Evolutionary conservation across 2,888 invertebrate species (phyloP).

Genomic region (Myopa tessellatipennis): DNA sequence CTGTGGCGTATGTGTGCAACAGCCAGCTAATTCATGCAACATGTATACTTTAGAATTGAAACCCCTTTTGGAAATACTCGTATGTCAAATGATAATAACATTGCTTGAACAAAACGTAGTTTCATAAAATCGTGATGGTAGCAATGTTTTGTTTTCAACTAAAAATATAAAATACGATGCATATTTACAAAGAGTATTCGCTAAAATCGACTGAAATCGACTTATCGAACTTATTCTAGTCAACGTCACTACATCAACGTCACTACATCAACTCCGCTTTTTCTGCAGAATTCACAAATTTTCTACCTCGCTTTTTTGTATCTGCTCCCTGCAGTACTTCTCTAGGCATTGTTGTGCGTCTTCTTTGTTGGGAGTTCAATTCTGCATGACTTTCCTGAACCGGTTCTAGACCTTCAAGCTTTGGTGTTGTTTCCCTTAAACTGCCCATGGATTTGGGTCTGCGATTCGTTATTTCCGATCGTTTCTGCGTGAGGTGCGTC

Average conservation of each 20-base stretch:
- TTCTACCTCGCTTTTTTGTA: constrained; percentile 36
- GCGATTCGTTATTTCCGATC: constrained; percentile 49
- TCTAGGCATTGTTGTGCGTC: constrained; percentile 6
- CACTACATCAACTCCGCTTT: constrained; percentile 16
- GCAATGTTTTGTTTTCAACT: too few relatives aligned
- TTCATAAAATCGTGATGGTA: too few relatives aligned
- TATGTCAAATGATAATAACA: too few relatives aligned
- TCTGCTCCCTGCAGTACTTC: constrained; percentile 36
- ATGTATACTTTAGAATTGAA: too few relatives aligned
- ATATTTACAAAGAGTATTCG: background rate
- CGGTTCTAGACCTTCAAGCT: constrained; percentile 16
- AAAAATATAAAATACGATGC: background rate
- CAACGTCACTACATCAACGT: background rate
- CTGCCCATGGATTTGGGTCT: constrained; percentile 54
- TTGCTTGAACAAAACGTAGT: too few relatives aligned
- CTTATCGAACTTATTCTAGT: background rate
- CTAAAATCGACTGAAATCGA: background rate
- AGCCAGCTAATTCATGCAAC: too few relatives aligned
- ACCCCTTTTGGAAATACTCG: too few relatives aligned
- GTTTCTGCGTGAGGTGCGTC: constrained; percentile 55
- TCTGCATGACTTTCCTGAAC: constrained; percentile 27
- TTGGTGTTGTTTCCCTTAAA: constrained; percentile 42
- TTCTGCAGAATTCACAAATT: constrained; percentile 32
- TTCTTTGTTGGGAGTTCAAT: background rate
- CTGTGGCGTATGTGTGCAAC: too few relatives aligned